Percentiles rank a stretch among this genome's conserved stretches.
phyloP scores from a whole-genome alignment of 2,888 invertebrate species.

The Phymatocera aterrima region DNA sequence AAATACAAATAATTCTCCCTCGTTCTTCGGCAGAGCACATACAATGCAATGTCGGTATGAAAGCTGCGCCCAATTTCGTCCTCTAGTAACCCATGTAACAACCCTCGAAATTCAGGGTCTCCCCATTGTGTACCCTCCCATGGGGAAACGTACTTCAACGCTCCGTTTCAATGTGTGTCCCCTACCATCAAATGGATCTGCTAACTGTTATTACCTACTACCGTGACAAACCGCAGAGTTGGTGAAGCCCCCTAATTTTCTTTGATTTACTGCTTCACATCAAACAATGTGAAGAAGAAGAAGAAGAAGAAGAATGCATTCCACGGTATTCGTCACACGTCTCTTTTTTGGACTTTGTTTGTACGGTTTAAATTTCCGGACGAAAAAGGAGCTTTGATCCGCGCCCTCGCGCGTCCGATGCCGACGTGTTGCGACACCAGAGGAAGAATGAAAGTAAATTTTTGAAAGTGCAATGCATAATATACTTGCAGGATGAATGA shows the following conservation, averaged over 20 bases:
- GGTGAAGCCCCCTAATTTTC: neutral
- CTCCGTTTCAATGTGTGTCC: neutral
- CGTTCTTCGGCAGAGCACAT: neutral
- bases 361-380: no score
- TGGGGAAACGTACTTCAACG: neutral
- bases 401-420: no score
- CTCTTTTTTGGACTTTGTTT: no score
- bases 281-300: no score
- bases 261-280: neutral
- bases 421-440: no score
- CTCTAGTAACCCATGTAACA: slow-evolving; percentile 4
- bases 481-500: neutral
- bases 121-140: neutral
- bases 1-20: neutral
- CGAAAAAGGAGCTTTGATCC: no score
- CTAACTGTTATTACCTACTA: neutral
- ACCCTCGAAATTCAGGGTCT: slow-evolving; percentile 7
- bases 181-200: slow-evolving; percentile 18
- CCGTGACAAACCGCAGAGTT: neutral
- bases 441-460: no score
- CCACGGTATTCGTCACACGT: no score
- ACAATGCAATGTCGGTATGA: neutral
- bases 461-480: neutral
- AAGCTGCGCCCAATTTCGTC: slow-evolving; percentile 1
- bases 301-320: no score